Percentiles rank a stretch among this genome's conserved stretches.
Evolutionary conservation across 2,888 invertebrate genomes (phyloP).

Genomic region (Amphipoea oculea): DNA sequence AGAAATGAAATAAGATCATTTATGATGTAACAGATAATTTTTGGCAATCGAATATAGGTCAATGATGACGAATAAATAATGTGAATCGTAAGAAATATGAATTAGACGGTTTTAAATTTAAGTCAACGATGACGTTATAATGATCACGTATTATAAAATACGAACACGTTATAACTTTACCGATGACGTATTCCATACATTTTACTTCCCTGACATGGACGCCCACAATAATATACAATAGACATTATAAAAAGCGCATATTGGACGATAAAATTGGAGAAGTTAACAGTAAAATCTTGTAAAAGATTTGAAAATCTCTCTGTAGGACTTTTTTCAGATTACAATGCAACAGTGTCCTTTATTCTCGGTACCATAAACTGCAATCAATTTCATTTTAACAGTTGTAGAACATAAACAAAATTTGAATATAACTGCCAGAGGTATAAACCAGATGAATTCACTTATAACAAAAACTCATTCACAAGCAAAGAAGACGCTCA

Average conservation of each 20-base stretch:
- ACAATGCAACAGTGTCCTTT: slow-evolving; percentile 11
- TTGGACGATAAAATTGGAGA: background rate
- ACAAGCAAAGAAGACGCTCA: slow-evolving; percentile 30
- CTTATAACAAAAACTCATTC: slow-evolving; percentile 39
- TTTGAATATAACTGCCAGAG: slow-evolving; percentile 21
- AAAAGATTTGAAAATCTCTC: background rate
- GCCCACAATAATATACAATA: background rate
- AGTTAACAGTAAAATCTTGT: background rate
- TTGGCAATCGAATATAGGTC: slow-evolving; percentile 8
- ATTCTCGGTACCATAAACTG: slow-evolving; percentile 33
- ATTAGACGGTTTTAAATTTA: background rate
- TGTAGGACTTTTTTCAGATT: background rate
- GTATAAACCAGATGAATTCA: slow-evolving; percentile 31
- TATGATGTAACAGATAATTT: background rate
- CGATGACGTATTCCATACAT: background rate
- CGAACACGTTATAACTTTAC: background rate
- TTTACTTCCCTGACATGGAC: no score
- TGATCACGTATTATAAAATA: background rate
- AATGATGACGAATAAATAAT: background rate
- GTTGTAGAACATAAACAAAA: slow-evolving; percentile 41
- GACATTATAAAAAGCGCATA: background rate
- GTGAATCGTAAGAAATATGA: background rate
- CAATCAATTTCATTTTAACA: slow-evolving; percentile 24
- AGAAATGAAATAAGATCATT: slow-evolving; percentile 25
- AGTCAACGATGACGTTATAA: background rate